phyloP scores from a whole-genome alignment of 1,140 invertebrate species.

The Megalopta genalis region DNA sequence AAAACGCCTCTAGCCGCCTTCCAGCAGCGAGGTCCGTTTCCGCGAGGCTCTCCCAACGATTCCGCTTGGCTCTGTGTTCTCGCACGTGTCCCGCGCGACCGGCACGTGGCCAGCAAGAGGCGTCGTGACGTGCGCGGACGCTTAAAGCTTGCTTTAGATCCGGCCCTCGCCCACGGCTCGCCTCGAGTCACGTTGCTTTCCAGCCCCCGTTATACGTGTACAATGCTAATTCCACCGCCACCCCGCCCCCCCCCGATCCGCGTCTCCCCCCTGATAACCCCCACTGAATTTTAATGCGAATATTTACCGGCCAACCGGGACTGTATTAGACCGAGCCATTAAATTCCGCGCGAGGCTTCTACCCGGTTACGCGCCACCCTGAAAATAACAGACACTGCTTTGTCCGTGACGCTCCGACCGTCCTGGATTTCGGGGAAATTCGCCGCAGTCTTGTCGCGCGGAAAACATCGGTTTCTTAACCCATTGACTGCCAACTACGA shows the following conservation, averaged over 20 bases:
- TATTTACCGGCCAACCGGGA: constrained; percentile 17
- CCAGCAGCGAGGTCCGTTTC: too few relatives aligned
- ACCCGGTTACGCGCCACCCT: not conserved
- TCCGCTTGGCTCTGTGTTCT: not conserved
- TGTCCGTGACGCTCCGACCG: too few relatives aligned
- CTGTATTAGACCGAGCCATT: constrained; percentile 7
- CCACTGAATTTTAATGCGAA: constrained; percentile 41
- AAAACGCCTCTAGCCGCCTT: not conserved
- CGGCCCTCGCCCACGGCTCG: too few relatives aligned
- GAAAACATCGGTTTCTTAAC: too few relatives aligned
- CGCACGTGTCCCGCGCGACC: constrained; percentile 17
- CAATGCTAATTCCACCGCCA: constrained; percentile 9
- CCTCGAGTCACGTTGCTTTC: constrained; percentile 18
- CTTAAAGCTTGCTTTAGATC: constrained; percentile 21
- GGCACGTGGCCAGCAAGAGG: constrained; percentile 26
- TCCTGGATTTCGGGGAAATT: too few relatives aligned
- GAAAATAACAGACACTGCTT: not conserved
- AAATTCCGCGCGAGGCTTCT: not conserved
- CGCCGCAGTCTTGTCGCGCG: too few relatives aligned
- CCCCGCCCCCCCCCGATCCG: too few relatives aligned
- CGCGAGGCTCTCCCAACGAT: not conserved
- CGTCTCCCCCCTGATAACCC: not conserved
- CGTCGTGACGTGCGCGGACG: constrained; percentile 27
- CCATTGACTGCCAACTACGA: too few relatives aligned
- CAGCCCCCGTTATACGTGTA: constrained; percentile 9